phyloP scores from a whole-genome alignment of 2,113 vertebrate genomes.

The Rallus limicola region DNA sequence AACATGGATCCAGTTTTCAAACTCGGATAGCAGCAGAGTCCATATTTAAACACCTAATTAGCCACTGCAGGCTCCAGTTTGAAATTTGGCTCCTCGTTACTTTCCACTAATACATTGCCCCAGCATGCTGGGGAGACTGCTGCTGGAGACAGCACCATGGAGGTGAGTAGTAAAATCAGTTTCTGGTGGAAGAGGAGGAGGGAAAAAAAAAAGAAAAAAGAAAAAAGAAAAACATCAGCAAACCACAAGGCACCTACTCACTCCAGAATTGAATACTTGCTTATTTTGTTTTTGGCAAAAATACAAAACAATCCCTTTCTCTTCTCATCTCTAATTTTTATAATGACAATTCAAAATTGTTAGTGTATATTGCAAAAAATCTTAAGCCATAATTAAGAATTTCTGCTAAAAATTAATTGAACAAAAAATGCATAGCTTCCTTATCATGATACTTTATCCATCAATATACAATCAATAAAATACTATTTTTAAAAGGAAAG shows the following conservation, averaged over 20 bases:
- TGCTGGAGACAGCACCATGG: not conserved
- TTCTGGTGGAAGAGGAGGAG: not conserved
- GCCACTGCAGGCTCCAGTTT: not conserved
- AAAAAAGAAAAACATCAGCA: not conserved
- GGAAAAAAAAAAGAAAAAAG: not conserved
- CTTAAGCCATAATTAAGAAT: not conserved
- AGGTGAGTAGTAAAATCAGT: not conserved
- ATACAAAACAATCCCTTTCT: not conserved
- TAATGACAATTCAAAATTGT: not conserved
- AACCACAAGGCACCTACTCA: not conserved
- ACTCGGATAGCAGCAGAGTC: not conserved
- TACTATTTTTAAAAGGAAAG: not conserved
- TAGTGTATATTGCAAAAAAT: not conserved
- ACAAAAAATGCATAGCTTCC: not conserved
- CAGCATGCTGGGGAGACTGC: not conserved
- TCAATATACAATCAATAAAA: not conserved
- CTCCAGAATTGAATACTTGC: not conserved
- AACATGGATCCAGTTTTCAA: not conserved
- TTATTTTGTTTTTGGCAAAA: constrained; percentile 9
- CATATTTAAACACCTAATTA: constrained; percentile 29
- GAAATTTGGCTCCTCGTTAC: constrained; percentile 1
- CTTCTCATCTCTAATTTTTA: not conserved
- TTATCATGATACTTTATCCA: not conserved
- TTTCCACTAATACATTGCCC: not conserved
- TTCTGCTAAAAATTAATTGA: not conserved